Base-by-base conservation (phyloP, 1,140 invertebrate species). In the Drosophila mojavensis region DNA sequence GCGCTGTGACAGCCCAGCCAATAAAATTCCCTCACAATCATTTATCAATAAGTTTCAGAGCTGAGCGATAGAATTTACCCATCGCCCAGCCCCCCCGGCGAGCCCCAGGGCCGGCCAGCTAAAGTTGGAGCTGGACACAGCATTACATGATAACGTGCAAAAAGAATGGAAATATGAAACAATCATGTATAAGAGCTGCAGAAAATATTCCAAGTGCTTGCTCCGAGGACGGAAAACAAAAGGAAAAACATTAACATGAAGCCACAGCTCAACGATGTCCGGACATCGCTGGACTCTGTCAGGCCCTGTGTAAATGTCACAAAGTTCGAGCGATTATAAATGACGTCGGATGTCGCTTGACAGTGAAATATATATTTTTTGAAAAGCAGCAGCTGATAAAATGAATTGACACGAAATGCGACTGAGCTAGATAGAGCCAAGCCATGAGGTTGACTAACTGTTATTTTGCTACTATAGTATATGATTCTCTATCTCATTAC, bases 21-120 rank as follows among this genome's bases (percentile, higher is more conserved):
- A 88, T 88, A 88, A 88, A 89, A 88, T 83, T 89, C 84, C 70
- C 74, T 89, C 80, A 81, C 77, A 86, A 88, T 88, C 83, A 88
- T 88, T 88, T 88, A 88, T 88, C 83, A 88, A 89, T 88, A 76
- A 63, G 41, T 79, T 76, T 53, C 53, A 53, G 62, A 26, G 50
- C 15, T 36, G 43, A 20, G 20, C 48, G 26, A 64, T 50, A 66
- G 51, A 65, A 59, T 54, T 41, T 53, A 17, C 2, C 6, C 9
- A 9, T 6, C n/a, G 15, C 43, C 13, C 58, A 43, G 7, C 0
- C 53, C 28, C 7, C 4, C 20, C 4, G 4, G n/a, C 39, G n/a
- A 41, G 20, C 45, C 62, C 28, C 2, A 24, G 17, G 28, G 30
- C 15, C 36, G 36, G 15, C 33, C 15, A 28, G 26, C 45, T 24